Evolutionary conservation across 2,113 vertebrate genomes (phyloP).

Genomic region (Myiopsitta monachus): DNA sequence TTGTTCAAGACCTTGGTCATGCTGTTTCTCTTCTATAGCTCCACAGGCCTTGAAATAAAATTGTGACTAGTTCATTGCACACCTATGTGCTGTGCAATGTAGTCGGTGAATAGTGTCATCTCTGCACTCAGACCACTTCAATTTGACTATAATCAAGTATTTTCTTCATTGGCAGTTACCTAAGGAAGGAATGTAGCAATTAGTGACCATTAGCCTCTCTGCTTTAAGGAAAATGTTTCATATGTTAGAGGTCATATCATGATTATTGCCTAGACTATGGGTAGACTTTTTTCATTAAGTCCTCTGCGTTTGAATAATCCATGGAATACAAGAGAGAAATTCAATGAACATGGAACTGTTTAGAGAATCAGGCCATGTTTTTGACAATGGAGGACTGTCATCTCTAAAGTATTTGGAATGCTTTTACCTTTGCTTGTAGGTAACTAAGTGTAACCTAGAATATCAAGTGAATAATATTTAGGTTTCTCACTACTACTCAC

Average conservation of each 20-base stretch:
- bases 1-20: not conserved
- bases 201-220: not conserved
- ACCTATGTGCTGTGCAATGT: not conserved
- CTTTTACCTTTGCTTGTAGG: constrained; percentile 17
- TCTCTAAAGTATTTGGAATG: constrained; percentile 50
- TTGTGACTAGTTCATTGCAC: not conserved
- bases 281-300: not conserved
- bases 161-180: not conserved
- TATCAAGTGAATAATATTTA: constrained; percentile 4
- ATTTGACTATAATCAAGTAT: not conserved
- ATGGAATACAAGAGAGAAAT: not conserved
- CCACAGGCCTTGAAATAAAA: not conserved
- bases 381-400: not conserved
- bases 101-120: not conserved
- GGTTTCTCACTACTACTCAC: not conserved
- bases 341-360: not conserved
- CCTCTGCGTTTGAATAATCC: not conserved
- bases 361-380: not conserved
- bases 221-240: not conserved
- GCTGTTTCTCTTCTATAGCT: not conserved
- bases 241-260: not conserved
- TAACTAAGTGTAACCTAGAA: constrained; percentile 49
- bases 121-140: not conserved
- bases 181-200: not conserved
- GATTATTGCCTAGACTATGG: not conserved